Percentiles rank a stretch among this genome's conserved stretches.
Conservation (phyloP, 1,140 invertebrate species). For the Calephelis nemesis region DNA sequence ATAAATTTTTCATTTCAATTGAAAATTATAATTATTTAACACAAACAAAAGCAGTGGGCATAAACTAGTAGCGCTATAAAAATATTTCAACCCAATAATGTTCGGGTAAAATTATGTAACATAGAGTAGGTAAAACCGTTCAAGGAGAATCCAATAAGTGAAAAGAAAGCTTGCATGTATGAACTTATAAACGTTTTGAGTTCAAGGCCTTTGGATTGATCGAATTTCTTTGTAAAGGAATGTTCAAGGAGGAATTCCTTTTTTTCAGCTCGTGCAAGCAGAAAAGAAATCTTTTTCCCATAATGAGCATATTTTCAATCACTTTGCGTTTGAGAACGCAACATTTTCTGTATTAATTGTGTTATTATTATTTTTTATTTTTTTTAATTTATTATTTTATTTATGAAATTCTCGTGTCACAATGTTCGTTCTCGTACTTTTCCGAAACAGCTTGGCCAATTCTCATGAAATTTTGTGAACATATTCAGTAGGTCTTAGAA, state of each 20-base stretch:
- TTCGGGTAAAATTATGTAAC: constrained; percentile 5
- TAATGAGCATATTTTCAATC: constrained; percentile 8
- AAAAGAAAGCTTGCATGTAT: constrained; percentile 17
- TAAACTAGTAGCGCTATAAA: background rate
- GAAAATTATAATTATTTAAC: no score
- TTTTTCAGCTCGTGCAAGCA: constrained; percentile 13
- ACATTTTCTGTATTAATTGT: background rate
- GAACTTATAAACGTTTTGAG: constrained; percentile 32
- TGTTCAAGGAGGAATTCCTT: constrained; percentile 34
- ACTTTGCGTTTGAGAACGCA: background rate
- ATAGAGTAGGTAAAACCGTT: constrained; percentile 11
- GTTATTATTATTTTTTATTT: no score
- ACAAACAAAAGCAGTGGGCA: no score
- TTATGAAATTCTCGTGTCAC: no score
- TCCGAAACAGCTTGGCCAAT: no score
- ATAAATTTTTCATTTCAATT: no score
- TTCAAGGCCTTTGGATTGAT: constrained; percentile 36
- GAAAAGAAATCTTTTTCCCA: constrained; percentile 11
- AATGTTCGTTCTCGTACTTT: no score
- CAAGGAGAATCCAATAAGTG: constrained; percentile 12
- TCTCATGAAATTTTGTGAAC: no score
- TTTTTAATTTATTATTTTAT: no score
- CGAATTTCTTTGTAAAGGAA: constrained; percentile 35
- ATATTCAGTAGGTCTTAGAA: no score
- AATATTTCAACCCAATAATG: constrained; percentile 2